Percentiles rank a stretch among this genome's conserved stretches.
Evolutionary conservation across 2,888 invertebrate genomes (phyloP).

Genomic region (Lepetodrilus schrolli): DNA sequence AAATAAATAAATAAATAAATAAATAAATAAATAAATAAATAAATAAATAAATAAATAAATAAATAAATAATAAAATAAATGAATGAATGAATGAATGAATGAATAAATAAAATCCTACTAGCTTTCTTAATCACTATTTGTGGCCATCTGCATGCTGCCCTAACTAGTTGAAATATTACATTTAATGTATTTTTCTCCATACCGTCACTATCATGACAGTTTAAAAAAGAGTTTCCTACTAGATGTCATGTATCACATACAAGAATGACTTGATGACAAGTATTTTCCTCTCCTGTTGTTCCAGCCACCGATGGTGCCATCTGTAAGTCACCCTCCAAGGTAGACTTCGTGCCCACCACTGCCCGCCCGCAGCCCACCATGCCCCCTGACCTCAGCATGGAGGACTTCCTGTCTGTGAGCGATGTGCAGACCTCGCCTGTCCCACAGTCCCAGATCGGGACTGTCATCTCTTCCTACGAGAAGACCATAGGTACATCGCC

Average conservation of each 20-base stretch:
- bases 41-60: no score
- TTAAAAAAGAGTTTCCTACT: not conserved
- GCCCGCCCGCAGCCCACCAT: constrained; percentile 69
- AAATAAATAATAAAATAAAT: no score
- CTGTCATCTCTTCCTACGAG: constrained; percentile 72
- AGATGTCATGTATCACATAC: not conserved
- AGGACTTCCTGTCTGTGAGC: constrained; percentile 62
- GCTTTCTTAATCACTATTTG: no score
- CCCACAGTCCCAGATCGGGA: constrained; percentile 68
- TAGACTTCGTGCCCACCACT: constrained; percentile 71
- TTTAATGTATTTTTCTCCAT: not conserved
- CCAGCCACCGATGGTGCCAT: constrained; percentile 45
- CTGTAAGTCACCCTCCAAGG: constrained; percentile 57
- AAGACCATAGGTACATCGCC: constrained; percentile 70
- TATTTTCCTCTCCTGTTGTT: no score
- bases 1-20: no score
- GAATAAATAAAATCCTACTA: no score
- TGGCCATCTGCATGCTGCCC: no score
- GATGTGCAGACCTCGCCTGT: constrained; percentile 70
- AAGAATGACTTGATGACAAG: not conserved
- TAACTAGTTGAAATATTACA: not conserved
- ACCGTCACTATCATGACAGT: not conserved
- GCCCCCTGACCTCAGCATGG: constrained; percentile 66
- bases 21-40: no score
- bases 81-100: no score